phyloP scores from a whole-genome alignment of 2,797 vertebrate genomes.

The Sylvilagus floridanus region DNA sequence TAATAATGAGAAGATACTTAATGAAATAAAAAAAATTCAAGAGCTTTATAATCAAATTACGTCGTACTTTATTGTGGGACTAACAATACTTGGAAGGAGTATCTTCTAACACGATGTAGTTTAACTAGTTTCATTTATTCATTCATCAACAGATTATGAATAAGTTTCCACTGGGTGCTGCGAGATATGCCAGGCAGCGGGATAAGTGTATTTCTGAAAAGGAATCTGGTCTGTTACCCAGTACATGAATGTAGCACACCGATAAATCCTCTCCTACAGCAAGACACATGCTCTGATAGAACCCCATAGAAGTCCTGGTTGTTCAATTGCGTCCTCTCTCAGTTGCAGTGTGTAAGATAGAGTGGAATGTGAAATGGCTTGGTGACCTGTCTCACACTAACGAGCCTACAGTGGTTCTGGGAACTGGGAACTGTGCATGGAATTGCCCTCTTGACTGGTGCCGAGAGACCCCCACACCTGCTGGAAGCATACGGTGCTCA shows the following conservation, averaged over 20 bases:
- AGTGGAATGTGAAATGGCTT: not conserved
- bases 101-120: not conserved
- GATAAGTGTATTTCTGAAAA: not conserved
- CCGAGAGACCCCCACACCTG: constrained; percentile 32
- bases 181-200: not conserved
- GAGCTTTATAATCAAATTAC: not conserved
- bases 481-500: not conserved
- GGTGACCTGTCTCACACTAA: not conserved
- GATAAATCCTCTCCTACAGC: not conserved
- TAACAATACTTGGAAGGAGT: not conserved
- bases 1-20: not conserved
- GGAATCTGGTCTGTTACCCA: not conserved
- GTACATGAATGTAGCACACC: not conserved
- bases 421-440: not conserved
- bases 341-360: not conserved
- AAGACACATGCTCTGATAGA: not conserved
- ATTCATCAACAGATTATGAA: not conserved
- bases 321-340: not conserved
- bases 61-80: not conserved
- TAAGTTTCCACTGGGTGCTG: not conserved
- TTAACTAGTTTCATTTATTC: not conserved
- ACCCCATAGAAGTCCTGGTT: not conserved
- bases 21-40: not conserved
- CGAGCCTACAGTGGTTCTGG: not conserved
- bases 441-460: not conserved